These are phyloP conservation scores for Aleiodes testaceus DNA, from an alignment of 2,888 invertebrate genomes.

Conservation along the genomic window DNA sequence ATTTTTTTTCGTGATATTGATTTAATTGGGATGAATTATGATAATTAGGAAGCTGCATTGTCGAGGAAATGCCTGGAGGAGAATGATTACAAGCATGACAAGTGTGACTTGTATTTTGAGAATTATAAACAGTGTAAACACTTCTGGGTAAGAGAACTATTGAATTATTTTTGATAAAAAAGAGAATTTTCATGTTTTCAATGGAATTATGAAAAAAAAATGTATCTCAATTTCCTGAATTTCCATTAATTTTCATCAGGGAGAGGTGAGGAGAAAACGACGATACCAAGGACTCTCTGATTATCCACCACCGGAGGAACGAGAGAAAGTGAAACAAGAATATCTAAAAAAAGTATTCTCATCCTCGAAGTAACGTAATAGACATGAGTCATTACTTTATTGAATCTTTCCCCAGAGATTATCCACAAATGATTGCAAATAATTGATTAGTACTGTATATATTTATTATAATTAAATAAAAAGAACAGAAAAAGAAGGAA, in stretches of 20 bases:
- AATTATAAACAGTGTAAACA: slow-evolving; percentile 87
- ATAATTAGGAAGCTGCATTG: slow-evolving; percentile 81
- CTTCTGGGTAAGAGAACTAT: slow-evolving; percentile 82
- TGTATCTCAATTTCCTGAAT: too few relatives aligned
- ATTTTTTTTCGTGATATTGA: neutral
- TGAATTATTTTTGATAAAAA: neutral
- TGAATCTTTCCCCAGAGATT: neutral
- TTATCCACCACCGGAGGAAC: slow-evolving; percentile 82
- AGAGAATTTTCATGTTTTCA: slow-evolving; percentile 1
- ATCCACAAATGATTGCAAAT: neutral
- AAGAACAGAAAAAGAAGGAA: neutral
- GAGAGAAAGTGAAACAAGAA: slow-evolving; percentile 79
- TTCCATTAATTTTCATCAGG: slow-evolving; percentile 72
- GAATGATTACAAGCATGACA: slow-evolving; percentile 79
- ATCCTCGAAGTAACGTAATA: neutral
- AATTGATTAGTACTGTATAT: too few relatives aligned
- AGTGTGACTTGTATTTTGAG: slow-evolving; percentile 80
- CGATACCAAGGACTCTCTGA: slow-evolving; percentile 80
- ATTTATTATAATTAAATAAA: too few relatives aligned
- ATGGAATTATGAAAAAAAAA: too few relatives aligned
- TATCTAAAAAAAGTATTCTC: slow-evolving; percentile 70
- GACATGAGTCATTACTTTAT: too few relatives aligned
- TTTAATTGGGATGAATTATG: neutral
- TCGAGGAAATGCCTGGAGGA: slow-evolving; percentile 83
- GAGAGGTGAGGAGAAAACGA: slow-evolving; percentile 77